Conservation (phyloP, 1,140 invertebrate genomes). For the Drosophila seguyi region DNA sequence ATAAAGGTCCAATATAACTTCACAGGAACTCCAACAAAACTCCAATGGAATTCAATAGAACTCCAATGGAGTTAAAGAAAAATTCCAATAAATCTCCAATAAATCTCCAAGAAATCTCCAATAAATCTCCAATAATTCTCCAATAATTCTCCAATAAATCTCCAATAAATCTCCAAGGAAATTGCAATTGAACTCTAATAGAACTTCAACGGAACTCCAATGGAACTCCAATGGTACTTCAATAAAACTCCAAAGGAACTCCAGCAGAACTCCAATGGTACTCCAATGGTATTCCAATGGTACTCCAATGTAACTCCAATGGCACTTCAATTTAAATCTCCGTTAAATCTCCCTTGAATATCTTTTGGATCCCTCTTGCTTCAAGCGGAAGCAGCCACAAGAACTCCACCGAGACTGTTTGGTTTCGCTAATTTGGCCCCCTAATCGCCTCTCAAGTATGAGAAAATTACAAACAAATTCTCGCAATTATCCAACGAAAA, state of each 20-base stretch:
- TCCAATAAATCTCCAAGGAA: not conserved
- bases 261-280: not conserved
- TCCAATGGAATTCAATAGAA: not conserved
- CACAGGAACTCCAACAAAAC: not conserved
- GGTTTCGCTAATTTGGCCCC: constrained; percentile 21
- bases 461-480: constrained; percentile 47
- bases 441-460: constrained; percentile 34
- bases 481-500: constrained; percentile 33
- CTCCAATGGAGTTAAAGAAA: not conserved
- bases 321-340: not conserved
- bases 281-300: not conserved
- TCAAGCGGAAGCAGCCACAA: constrained; percentile 15
- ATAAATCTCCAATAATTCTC: not conserved
- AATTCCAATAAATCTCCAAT: no score
- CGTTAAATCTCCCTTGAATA: not conserved
- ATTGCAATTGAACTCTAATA: no score
- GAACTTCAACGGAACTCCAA: not conserved
- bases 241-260: no score
- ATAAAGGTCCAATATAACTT: not conserved
- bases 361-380: not conserved
- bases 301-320: not conserved
- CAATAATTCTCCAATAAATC: not conserved
- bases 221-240: no score
- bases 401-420: not conserved
- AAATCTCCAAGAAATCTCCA: not conserved